phyloP scores from a whole-genome alignment of 2,888 invertebrate species.

The Syritta pipiens region DNA sequence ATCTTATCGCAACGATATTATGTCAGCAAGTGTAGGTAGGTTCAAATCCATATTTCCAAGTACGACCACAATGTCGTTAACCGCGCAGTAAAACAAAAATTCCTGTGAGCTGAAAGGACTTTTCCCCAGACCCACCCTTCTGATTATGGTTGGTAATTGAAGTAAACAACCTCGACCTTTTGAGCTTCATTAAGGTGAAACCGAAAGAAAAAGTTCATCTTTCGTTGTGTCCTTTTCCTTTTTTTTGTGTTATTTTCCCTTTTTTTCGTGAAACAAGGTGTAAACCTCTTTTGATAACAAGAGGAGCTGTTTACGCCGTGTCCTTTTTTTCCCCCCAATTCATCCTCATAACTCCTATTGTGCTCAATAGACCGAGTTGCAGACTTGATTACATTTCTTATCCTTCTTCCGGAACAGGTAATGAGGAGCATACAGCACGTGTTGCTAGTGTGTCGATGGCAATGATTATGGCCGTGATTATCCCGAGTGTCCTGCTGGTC shows the following conservation, averaged over 20 bases:
- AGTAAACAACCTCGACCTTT: constrained; percentile 2
- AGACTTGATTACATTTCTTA: constrained; percentile 48
- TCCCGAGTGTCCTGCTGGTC: constrained; percentile 86
- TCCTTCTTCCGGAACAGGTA: constrained; percentile 81
- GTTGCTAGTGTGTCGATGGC: constrained; percentile 88
- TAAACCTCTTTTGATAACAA: neutral
- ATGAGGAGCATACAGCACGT: constrained; percentile 88
- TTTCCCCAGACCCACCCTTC: too few relatives aligned
- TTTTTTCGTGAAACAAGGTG: too few relatives aligned
- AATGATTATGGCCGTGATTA: constrained; percentile 87
- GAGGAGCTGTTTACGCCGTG: neutral
- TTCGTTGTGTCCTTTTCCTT: neutral
- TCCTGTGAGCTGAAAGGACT: too few relatives aligned
- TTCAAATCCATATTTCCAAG: neutral
- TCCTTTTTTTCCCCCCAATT: neutral
- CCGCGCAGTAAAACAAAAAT: neutral
- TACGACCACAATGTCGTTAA: neutral
- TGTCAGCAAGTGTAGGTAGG: neutral
- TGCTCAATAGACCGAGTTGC: neutral
- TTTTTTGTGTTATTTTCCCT: neutral
- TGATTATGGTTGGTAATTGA: too few relatives aligned
- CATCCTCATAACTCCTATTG: neutral
- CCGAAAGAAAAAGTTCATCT: neutral
- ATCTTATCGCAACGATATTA: neutral
- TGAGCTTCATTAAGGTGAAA: constrained; percentile 17